Evolutionary conservation across 2,888 invertebrate genomes (phyloP).

Genomic region (Yponomeuta plumbellus): DNA sequence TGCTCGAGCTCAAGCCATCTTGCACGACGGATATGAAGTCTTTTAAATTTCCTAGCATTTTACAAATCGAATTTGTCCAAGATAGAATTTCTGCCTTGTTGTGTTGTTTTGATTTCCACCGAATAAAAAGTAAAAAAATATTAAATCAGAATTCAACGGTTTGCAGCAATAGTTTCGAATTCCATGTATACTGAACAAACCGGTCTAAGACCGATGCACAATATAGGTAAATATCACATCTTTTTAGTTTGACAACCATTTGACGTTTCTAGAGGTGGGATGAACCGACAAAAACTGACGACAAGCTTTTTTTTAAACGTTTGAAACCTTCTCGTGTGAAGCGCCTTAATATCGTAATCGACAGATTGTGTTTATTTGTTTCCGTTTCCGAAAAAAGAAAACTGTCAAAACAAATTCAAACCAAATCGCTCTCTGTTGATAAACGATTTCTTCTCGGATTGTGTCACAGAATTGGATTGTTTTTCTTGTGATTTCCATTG

Average conservation of each 20-base stretch:
- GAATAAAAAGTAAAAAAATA: no score
- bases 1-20: slow-evolving; percentile 61
- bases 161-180: neutral
- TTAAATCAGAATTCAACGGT: no score
- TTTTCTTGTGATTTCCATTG: neutral
- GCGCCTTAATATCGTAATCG: neutral
- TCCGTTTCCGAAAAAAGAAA: neutral
- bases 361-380: neutral
- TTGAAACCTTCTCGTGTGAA: neutral
- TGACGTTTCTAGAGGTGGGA: neutral
- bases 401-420: neutral
- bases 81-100: no score
- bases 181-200: neutral
- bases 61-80: neutral
- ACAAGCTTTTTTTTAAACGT: neutral
- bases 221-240: neutral
- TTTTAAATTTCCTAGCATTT: slow-evolving; percentile 68
- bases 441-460: neutral
- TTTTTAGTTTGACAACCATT: neutral
- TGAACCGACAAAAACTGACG: neutral
- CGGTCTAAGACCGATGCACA: neutral
- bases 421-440: neutral
- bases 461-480: neutral
- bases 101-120: no score
- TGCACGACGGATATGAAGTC: slow-evolving; percentile 69